A percentile compares a stretch with the other conserved stretches of the same genome.
Evolutionary conservation across 37 sponge, comb jelly and placozoan species (phyloP).

Genomic region (Theonella swinhoei): DNA sequence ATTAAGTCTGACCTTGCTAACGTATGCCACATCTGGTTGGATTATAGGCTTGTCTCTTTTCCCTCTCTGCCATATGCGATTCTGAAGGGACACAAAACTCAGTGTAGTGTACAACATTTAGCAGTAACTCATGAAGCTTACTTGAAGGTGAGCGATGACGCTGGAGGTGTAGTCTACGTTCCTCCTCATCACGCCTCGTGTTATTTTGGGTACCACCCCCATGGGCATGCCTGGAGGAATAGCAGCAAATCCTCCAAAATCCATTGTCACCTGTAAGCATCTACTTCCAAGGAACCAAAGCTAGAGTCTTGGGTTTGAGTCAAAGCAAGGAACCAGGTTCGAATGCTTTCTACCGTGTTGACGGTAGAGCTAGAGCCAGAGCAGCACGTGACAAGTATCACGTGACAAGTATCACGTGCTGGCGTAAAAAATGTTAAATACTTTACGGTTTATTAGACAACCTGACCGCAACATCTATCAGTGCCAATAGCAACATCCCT

Average conservation of each 20-base stretch:
- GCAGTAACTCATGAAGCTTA: no score
- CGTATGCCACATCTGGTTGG: conserved; percentile 82
- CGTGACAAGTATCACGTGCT: not conserved
- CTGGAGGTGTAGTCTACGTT: conserved; percentile 88
- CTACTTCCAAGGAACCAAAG: no score
- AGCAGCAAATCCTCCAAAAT: no score
- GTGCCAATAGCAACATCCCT: no score
- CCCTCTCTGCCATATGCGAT: conserved; percentile 86
- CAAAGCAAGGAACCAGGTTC: no score
- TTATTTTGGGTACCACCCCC: not conserved
- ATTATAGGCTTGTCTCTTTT: conserved; percentile 63
- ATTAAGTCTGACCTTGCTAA: conserved; percentile 28
- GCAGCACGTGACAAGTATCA: not conserved
- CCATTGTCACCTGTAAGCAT: no score
- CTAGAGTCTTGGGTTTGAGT: no score
- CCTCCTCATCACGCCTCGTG: conserved; percentile 52
- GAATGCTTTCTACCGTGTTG: no score
- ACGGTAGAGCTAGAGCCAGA: not conserved
- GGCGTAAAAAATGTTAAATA: not conserved
- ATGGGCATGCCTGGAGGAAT: no score
- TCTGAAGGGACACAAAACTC: conserved; percentile 29
- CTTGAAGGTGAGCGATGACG: conserved; percentile 80
- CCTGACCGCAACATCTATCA: not conserved
- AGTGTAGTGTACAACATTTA: no score
- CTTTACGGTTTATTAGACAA: not conserved